Percentiles rank a stretch among this genome's conserved stretches.
Evolutionary conservation across 2,797 vertebrate genomes (phyloP).

Genomic region (Chromis chromis): DNA sequence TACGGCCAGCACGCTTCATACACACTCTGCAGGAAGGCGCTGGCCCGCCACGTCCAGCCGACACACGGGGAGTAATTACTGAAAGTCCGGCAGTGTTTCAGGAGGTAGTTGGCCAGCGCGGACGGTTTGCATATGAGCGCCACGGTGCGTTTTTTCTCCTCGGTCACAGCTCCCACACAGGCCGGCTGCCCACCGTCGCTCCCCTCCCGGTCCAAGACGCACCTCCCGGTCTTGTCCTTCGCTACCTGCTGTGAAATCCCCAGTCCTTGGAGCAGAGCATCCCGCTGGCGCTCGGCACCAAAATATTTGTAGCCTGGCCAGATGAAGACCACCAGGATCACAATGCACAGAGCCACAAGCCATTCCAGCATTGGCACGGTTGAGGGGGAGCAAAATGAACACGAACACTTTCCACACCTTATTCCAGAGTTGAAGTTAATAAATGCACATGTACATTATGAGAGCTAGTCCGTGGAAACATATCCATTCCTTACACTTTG

Average conservation of each 20-base stretch:
- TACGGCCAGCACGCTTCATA: constrained; percentile 82
- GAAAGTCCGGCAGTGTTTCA: constrained; percentile 85
- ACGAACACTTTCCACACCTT: constrained; percentile 6
- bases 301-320: constrained; percentile 79
- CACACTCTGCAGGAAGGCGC: constrained; percentile 81
- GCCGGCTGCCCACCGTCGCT: constrained; percentile 17
- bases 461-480: not conserved
- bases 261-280: constrained; percentile 50
- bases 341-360: constrained; percentile 73
- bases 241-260: constrained; percentile 46
- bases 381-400: not conserved
- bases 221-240: constrained; percentile 44
- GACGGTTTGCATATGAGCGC: constrained; percentile 87
- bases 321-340: constrained; percentile 77
- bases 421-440: not conserved
- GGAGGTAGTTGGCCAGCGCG: constrained; percentile 86
- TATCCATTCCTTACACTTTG: not conserved
- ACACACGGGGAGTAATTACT: constrained; percentile 67
- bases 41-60: constrained; percentile 83
- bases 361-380: constrained; percentile 84
- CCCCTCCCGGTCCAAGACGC: constrained; percentile 38
- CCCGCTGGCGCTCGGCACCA: constrained; percentile 53
- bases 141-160: constrained; percentile 54
- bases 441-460: not conserved
- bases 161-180: constrained; percentile 19